A percentile compares a stretch with the other conserved stretches of the same genome.
These are phyloP conservation scores for Chloroceryle aenea DNA, from an alignment of 2,113 vertebrate genomes.

Conservation along the genomic window DNA sequence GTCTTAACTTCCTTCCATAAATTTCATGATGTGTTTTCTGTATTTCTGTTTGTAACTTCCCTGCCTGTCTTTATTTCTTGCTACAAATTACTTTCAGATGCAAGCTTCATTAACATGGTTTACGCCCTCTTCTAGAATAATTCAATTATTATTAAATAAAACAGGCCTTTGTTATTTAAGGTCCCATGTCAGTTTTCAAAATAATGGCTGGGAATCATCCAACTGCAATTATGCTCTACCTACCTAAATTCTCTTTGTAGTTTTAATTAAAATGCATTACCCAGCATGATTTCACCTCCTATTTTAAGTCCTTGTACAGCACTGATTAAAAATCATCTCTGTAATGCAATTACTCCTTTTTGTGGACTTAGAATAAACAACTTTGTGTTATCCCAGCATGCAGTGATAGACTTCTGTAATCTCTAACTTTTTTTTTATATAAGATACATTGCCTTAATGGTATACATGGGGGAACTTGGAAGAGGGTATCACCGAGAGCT, in stretches of 20 bases:
- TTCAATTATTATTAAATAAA: conserved; percentile 50
- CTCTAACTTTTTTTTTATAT: background rate
- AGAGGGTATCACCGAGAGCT: background rate
- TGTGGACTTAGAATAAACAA: background rate
- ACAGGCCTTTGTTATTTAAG: conserved; percentile 33
- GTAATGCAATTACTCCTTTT: background rate
- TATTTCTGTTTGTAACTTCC: background rate
- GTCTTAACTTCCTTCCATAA: background rate
- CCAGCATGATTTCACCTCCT: conserved; percentile 47
- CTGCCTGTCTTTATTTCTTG: background rate
- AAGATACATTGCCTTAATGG: background rate
- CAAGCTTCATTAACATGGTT: background rate
- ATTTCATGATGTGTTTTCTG: background rate
- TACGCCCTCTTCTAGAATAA: background rate
- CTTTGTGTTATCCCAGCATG: background rate
- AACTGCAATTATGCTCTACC: conserved; percentile 32
- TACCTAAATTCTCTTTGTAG: conserved; percentile 56
- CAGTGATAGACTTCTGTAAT: background rate
- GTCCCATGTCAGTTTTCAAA: conserved; percentile 30
- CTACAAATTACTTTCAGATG: conserved; percentile 5
- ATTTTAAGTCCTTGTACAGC: background rate
- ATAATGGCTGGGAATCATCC: conserved; percentile 37
- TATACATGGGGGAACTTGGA: background rate
- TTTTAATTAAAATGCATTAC: conserved; percentile 58
- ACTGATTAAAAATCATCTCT: background rate